A percentile compares a stretch with the other conserved stretches of the same genome.
These are phyloP conservation scores for Kryphioiulus occultus DNA, from an alignment of 2,888 invertebrate genomes.

Conservation along the genomic window DNA sequence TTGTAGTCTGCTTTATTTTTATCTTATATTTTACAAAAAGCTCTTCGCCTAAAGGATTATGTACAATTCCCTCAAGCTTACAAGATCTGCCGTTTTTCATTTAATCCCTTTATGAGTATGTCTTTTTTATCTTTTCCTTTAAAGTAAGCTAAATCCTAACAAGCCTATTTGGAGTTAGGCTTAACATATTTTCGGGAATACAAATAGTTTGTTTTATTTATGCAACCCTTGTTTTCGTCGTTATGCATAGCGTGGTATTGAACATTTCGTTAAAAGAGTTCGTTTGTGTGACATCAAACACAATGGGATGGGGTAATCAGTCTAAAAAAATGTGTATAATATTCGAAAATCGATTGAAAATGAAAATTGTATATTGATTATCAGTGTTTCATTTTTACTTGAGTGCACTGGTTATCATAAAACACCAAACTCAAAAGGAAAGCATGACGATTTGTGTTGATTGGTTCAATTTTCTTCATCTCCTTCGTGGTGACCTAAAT, in stretches of 20 bases:
- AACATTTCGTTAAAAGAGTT: no score
- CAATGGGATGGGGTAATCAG: no score
- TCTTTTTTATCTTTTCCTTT: neutral
- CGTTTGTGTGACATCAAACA: no score
- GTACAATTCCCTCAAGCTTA: neutral
- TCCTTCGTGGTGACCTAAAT: neutral
- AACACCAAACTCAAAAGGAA: neutral
- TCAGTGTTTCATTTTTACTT: no score
- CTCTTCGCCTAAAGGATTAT: neutral
- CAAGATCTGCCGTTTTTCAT: neutral
- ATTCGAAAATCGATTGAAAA: no score
- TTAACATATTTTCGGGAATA: neutral
- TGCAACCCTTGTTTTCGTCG: no score
- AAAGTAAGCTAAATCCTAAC: neutral
- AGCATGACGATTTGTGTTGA: neutral
- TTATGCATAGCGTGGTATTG: no score
- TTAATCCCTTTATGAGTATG: neutral
- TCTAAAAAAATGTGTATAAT: no score
- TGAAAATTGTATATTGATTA: no score
- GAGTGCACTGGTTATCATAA: neutral
- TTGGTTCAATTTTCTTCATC: neutral
- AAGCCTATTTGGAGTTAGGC: neutral
- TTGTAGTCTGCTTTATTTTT: no score
- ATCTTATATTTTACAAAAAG: neutral
- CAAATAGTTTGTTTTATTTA: no score